Evolutionary conservation across 2,888 invertebrate genomes (phyloP).

Genomic region (Hirudinaria manillensis): DNA sequence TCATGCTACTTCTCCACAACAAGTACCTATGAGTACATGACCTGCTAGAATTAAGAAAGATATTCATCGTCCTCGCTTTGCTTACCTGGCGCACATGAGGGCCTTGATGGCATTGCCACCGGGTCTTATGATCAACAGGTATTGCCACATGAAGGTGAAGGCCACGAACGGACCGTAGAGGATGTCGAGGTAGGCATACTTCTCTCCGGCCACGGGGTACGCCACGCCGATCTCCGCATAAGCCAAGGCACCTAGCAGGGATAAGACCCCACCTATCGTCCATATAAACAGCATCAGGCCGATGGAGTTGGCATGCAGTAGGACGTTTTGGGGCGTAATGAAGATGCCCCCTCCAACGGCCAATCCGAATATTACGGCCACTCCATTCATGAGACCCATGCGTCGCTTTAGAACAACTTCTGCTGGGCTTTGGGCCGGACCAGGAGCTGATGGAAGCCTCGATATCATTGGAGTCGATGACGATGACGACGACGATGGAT

Average conservation of each 20-base stretch:
- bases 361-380: conserved; percentile 35
- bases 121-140: conserved; percentile 49
- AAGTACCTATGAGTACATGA: not conserved
- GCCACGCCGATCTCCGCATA: conserved; percentile 82
- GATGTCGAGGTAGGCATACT: conserved; percentile 56
- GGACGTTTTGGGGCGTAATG: conserved; percentile 35
- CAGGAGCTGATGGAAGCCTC: not conserved
- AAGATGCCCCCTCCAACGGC: conserved; percentile 38
- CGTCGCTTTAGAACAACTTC: conserved; percentile 15
- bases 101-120: conserved; percentile 49
- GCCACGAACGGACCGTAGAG: conserved; percentile 50
- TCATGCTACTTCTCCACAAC: not conserved
- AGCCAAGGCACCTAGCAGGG: conserved; percentile 73
- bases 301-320: conserved; percentile 62
- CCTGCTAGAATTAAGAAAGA: not conserved
- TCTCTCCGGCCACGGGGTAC: conserved; percentile 63
- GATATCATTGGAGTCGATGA: not conserved
- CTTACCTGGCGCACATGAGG: conserved; percentile 46
- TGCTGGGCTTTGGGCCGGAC: not conserved
- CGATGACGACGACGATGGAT: not conserved
- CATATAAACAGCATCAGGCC: conserved; percentile 75
- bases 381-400: conserved; percentile 33
- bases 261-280: conserved; percentile 74
- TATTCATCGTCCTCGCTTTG: not conserved
- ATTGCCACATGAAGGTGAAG: conserved; percentile 51